Conservation (phyloP, 2,113 vertebrate species). For the Heloderma charlesbogerti region DNA sequence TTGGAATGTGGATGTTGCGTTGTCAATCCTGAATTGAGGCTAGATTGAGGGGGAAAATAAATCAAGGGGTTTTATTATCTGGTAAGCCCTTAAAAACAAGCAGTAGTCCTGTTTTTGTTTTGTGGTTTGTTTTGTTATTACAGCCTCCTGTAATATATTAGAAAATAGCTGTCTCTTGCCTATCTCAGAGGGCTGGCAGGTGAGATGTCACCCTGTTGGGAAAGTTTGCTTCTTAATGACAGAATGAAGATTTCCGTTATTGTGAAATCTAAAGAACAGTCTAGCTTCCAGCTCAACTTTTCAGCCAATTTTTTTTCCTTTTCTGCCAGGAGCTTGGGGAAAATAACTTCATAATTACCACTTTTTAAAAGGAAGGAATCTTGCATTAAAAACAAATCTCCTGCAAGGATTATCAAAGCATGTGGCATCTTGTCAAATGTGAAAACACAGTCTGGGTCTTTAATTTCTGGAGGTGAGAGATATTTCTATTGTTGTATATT, state of each 20-base stretch:
- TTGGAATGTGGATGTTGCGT: neutral
- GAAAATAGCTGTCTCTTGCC: neutral
- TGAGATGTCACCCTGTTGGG: neutral
- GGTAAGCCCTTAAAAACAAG: neutral
- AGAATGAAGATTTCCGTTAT: neutral
- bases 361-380: conserved; percentile 86
- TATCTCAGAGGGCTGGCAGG: neutral
- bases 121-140: neutral
- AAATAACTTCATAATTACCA: conserved; percentile 71
- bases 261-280: neutral
- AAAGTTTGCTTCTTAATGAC: neutral
- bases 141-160: neutral
- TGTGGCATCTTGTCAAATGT: conserved; percentile 85
- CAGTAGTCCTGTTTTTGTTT: neutral
- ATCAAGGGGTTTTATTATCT: neutral
- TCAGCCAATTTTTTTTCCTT: conserved; percentile 25
- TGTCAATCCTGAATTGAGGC: neutral
- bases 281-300: neutral
- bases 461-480: conserved; percentile 51
- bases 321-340: conserved; percentile 47
- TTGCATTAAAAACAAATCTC: conserved; percentile 86
- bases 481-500: conserved; percentile 32
- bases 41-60: neutral
- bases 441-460: conserved; percentile 32
- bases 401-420: conserved; percentile 80